Base-by-base conservation (phyloP, 1,140 invertebrate genomes). In the Pseudachorutes palmiensis region DNA sequence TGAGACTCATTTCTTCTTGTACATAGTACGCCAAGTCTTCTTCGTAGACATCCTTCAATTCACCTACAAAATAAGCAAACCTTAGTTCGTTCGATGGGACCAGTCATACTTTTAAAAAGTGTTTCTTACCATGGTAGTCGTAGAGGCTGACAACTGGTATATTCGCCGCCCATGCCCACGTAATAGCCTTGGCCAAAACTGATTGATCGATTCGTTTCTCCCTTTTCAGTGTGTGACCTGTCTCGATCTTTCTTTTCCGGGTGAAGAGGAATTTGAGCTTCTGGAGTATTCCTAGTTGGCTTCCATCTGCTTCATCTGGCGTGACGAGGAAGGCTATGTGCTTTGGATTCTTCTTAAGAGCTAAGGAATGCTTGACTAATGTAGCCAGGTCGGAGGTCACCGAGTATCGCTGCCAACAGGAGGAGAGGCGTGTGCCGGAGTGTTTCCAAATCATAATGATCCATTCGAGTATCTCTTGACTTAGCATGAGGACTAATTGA, bases 61-160 rank as follows among this genome's bases (percentile, higher is more conserved):
- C 26, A 33, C 71, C 71, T 72, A n/a, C 5, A 63, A 63, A 1
- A 51, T 62, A 19, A 65, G 22, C 51, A 59, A 61, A 31, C 16
- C 22, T 12, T 9, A 64, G 61, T 33, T 63, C 41, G 1, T 32
- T 60, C 30, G n/a, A 63, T 28, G 22, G 29, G 19, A 61, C 30
- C 30, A 28, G 22, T 61, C 19, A 14, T 2, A 31, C 2, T 63
- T 12, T 9, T 41, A 33, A 66, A 32, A 55, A 57, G 26, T 28
- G 3, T 24, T 24, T 3, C 65, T 68, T 58, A 73, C 72, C 72
- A 65, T 67, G 48, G 63, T 70, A 70, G 62, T 73, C 72, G 62
- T 73, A 73, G 26, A 73, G 45, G 55, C 66, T 73, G 41, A 73
- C 51, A 14, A 65, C 48, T 48, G 66, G 69, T 62, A 71, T 71